Percentiles rank a stretch among this genome's conserved stretches.
Evolutionary conservation across 2,888 invertebrate genomes (phyloP).

Genomic region (Petrolisthes manimaculis): DNA sequence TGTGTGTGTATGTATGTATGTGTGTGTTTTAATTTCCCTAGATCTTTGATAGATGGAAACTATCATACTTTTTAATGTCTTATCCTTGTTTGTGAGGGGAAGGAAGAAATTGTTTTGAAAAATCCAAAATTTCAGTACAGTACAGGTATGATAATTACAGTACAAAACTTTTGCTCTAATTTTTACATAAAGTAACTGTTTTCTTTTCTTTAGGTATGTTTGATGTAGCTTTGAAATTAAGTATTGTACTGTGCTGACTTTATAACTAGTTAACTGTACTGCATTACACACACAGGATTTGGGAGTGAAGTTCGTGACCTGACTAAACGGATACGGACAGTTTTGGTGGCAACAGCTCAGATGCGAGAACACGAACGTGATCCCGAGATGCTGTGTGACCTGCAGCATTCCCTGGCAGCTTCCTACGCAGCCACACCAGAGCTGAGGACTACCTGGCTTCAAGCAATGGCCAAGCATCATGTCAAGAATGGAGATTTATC

Average conservation of each 20-base stretch:
- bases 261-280: neutral
- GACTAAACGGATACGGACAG: conserved; percentile 91
- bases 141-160: no score
- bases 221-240: no score
- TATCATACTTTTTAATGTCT: no score
- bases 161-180: no score
- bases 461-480: conserved; percentile 89
- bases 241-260: neutral
- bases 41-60: no score
- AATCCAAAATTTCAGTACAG: no score
- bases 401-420: conserved; percentile 92
- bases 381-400: conserved; percentile 89
- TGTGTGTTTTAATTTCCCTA: no score
- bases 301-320: conserved; percentile 92
- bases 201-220: no score
- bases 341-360: conserved; percentile 93
- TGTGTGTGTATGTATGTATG: no score
- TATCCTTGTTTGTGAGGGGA: no score
- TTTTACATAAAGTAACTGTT: no score
- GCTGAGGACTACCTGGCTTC: conserved; percentile 93
- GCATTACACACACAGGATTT: conserved; percentile 75
- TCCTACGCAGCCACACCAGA: conserved; percentile 95
- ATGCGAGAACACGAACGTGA: conserved; percentile 91
- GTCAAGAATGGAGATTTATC: conserved; percentile 85
- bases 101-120: no score